Conservation (phyloP, 2,888 invertebrate genomes). For the Philereme transversata region DNA sequence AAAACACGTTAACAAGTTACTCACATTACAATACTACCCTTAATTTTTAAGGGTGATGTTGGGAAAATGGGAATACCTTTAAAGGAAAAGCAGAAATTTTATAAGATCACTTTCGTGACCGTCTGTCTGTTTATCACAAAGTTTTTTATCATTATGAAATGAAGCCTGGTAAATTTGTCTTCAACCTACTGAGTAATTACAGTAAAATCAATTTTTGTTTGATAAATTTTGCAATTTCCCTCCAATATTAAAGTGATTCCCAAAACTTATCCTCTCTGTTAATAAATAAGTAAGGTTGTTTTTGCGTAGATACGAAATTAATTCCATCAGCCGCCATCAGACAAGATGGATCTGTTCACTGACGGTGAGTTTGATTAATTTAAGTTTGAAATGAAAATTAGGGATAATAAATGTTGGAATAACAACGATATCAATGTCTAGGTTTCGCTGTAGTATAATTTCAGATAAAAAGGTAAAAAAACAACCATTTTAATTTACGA, state of each 20-base stretch:
- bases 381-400: conserved; percentile 6
- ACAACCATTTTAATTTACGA: too few species aligned
- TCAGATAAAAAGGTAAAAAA: too few species aligned
- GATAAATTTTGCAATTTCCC: not conserved
- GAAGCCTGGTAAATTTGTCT: not conserved
- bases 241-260: not conserved
- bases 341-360: conserved; percentile 17
- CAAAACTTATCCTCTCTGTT: conserved; percentile 4
- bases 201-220: not conserved
- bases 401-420: not conserved
- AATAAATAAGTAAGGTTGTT: conserved; percentile 9
- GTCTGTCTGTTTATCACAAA: too few species aligned
- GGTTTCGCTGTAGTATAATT: not conserved
- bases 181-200: not conserved
- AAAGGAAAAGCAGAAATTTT: too few species aligned
- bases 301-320: conserved; percentile 5
- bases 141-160: too few species aligned
- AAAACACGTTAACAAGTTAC: too few species aligned
- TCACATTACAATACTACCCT: too few species aligned
- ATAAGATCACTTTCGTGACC: too few species aligned
- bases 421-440: not conserved
- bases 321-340: conserved; percentile 11
- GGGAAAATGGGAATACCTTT: too few species aligned
- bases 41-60: too few species aligned
- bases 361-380: conserved; percentile 4